A percentile compares a stretch with the other conserved stretches of the same genome.
Conservation (phyloP, 2,113 vertebrate genomes). For the Arenaria interpres region DNA sequence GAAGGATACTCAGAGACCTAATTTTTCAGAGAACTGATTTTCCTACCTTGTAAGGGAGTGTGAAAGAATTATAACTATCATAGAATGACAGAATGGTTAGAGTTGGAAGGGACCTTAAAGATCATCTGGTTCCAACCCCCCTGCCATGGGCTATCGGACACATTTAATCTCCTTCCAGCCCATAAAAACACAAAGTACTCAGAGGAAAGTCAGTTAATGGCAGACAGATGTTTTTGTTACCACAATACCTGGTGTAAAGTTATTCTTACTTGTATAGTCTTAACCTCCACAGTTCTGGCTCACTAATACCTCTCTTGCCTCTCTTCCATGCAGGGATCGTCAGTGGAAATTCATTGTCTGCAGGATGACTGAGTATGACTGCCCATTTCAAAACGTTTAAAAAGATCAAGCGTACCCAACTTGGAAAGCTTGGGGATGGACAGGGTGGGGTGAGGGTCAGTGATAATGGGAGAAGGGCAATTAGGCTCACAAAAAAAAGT, state of each 20-base stretch:
- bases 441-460: background rate
- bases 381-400: slow-evolving; percentile 89
- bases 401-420: background rate
- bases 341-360: slow-evolving; percentile 98
- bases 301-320: background rate
- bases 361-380: slow-evolving; percentile 95
- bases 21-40: background rate
- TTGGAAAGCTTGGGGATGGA: background rate
- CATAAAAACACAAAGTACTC: background rate
- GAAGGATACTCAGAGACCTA: background rate
- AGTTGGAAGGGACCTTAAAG: background rate
- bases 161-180: background rate
- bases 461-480: background rate
- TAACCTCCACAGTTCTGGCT: background rate
- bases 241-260: background rate
- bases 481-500: background rate
- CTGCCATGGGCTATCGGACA: background rate
- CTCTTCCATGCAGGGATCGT: slow-evolving; percentile 85
- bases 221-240: background rate
- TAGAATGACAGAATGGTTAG: background rate
- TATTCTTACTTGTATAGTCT: background rate
- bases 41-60: background rate
- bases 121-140: background rate
- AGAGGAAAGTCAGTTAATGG: background rate
- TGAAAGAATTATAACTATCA: background rate